Percentiles rank a stretch among this genome's conserved stretches.
phyloP scores from a whole-genome alignment of 2,797 vertebrate genomes.

The Gallinago solitaria region DNA sequence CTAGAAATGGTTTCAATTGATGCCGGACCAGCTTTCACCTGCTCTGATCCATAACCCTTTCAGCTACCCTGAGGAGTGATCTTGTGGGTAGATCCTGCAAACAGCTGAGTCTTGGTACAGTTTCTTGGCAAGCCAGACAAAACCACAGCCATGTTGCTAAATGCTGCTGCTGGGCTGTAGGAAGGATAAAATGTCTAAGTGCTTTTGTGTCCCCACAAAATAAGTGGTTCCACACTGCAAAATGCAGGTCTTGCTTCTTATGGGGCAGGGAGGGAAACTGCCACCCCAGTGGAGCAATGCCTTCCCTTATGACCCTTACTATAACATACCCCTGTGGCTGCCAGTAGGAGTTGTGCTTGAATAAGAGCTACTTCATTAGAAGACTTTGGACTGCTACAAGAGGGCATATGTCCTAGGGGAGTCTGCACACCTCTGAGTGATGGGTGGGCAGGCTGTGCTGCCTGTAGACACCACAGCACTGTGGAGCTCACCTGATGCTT shows the following conservation, averaged over 20 bases:
- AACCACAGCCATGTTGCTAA: background rate
- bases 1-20: background rate
- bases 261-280: background rate
- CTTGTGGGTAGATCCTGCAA: background rate
- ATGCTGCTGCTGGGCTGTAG: background rate
- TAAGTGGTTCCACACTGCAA: fast-evolving
- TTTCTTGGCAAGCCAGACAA: background rate
- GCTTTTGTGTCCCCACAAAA: background rate
- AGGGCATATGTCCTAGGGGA: background rate
- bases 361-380: background rate
- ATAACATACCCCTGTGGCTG: background rate
- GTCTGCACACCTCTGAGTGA: background rate
- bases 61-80: fast-evolving
- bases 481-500: fast-evolving
- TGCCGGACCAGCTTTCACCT: background rate
- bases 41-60: background rate
- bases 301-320: background rate
- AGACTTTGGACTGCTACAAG: background rate
- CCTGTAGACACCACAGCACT: fast-evolving
- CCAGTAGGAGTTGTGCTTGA: background rate
- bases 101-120: fast-evolving
- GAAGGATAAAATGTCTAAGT: fast-evolving
- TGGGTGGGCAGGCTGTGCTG: fast-evolving
- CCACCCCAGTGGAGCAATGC: fast-evolving
- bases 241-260: fast-evolving